A percentile compares a stretch with the other conserved stretches of the same genome.
phyloP scores from a whole-genome alignment of 2,888 invertebrate species.

The Gryllus longicercus region DNA sequence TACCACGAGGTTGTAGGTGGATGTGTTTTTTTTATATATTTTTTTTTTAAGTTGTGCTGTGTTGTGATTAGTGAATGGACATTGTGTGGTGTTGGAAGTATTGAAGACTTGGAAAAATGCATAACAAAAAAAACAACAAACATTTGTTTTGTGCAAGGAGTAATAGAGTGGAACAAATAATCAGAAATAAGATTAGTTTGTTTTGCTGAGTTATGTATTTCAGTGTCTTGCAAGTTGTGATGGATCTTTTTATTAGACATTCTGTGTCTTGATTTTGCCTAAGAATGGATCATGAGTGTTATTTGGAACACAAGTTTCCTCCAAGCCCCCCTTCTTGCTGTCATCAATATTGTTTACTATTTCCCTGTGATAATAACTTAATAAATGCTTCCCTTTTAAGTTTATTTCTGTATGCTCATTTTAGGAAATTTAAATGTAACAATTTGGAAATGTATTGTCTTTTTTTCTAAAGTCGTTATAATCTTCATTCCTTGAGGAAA shows the following conservation, averaged over 20 bases:
- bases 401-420: conserved; percentile 27
- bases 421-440: conserved; percentile 24
- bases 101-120: conserved; percentile 11
- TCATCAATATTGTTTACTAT: conserved; percentile 28
- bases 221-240: conserved; percentile 19
- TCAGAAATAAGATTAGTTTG: conserved; percentile 6
- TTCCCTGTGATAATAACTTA: conserved; percentile 38
- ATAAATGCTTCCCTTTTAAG: conserved; percentile 35
- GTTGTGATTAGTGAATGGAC: conserved; percentile 29
- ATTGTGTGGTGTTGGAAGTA: conserved; percentile 28
- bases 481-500: conserved; percentile 28
- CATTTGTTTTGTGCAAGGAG: conserved; percentile 27
- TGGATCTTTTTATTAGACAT: conserved; percentile 11
- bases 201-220: conserved; percentile 19
- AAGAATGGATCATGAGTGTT: conserved; percentile 30
- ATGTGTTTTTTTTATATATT: conserved; percentile 25
- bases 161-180: conserved; percentile 23
- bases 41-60: conserved; percentile 29
- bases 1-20: conserved; percentile 29
- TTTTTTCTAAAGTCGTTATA: conserved; percentile 3
- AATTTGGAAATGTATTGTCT: conserved; percentile 27
- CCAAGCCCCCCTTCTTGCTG: conserved; percentile 26
- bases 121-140: conserved; percentile 24
- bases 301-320: conserved; percentile 27
- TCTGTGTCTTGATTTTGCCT: conserved; percentile 27